Evolutionary conservation across 1,140 invertebrate genomes (phyloP), one percentile per base, ranked within the genome.

Genomic region (Pseudobourletiella spinata): DNA sequence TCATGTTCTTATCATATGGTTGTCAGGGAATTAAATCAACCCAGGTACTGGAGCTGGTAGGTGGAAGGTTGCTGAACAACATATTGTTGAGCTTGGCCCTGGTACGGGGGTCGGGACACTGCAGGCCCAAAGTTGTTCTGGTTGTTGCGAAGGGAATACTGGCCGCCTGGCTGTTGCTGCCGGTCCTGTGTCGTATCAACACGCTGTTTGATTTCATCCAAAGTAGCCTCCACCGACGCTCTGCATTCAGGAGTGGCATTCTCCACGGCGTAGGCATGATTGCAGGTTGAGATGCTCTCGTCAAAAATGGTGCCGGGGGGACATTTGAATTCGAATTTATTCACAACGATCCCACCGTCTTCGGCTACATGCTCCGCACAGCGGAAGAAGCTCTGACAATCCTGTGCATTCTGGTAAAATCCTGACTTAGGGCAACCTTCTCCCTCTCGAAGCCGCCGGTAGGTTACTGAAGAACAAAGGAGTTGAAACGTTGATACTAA

Each of bases 291-390:
- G 25, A 52, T 52, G 20, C 18, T n/a, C 25, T 63, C 54, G 25
- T 63, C 61, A 58, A 63, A 63, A 42, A 63, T 46, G 1, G 61
- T 63, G 11, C 61, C 62, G 11, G 44, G 52, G n/a, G 62, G 56
- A 28, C 62, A 64, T 52, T 18, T 15, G 32, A 64, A 64, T 28
- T 64, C 61, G 32, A 43, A 44, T 43, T 26, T 44, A 4, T n/a
- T 61, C 1, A 42, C 29, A n/a, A 39, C 11, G 2, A 6, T 42
- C 14, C 20, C 16, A 4, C 20, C 35, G 3, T 29, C 24, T 25
- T 30, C 28, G 6, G 48, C 20, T 4, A 48, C 26, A 15, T 48
- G 57, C 18, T 52, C 54, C 3, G 56, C 56, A 32, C 62, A 64
- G 2, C 62, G 62, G 48, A 52, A 59, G 26, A 64, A 64, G 43